Conservation (phyloP, 2,888 invertebrate species). For the Nudaria mundana region DNA sequence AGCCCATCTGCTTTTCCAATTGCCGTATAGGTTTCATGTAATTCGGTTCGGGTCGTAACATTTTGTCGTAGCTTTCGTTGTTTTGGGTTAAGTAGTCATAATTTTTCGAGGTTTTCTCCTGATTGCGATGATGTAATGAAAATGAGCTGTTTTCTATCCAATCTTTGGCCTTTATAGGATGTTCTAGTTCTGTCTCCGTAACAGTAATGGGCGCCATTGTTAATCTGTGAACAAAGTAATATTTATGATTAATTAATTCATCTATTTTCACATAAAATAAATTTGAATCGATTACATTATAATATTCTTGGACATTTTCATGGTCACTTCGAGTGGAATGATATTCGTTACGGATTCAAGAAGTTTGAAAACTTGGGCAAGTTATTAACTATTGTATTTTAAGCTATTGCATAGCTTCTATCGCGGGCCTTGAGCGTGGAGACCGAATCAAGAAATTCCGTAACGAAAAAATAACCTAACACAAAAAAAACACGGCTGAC, state of each 20-base stretch:
- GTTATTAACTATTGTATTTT: no score
- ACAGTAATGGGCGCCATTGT: slow-evolving; percentile 41
- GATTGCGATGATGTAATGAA: slow-evolving; percentile 19
- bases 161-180: slow-evolving; percentile 17
- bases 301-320: not conserved
- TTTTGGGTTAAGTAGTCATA: slow-evolving; percentile 7
- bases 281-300: no score
- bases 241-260: no score
- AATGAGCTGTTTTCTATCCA: slow-evolving; percentile 24
- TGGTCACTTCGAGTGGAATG: not conserved
- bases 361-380: no score
- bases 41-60: slow-evolving; percentile 41
- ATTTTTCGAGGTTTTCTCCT: slow-evolving; percentile 12
- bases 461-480: no score
- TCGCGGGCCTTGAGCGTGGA: no score
- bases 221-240: slow-evolving; percentile 17
- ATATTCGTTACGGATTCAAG: no score
- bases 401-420: no score
- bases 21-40: slow-evolving; percentile 44
- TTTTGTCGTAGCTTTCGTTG: slow-evolving; percentile 40
- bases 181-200: slow-evolving; percentile 37
- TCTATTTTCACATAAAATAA: no score
- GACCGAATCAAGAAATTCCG: no score
- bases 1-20: slow-evolving; percentile 67
- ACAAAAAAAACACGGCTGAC: no score